Percentiles rank a stretch among this genome's conserved stretches.
Evolutionary conservation across 2,888 invertebrate species (phyloP).

Genomic region (Diarsia mendica): DNA sequence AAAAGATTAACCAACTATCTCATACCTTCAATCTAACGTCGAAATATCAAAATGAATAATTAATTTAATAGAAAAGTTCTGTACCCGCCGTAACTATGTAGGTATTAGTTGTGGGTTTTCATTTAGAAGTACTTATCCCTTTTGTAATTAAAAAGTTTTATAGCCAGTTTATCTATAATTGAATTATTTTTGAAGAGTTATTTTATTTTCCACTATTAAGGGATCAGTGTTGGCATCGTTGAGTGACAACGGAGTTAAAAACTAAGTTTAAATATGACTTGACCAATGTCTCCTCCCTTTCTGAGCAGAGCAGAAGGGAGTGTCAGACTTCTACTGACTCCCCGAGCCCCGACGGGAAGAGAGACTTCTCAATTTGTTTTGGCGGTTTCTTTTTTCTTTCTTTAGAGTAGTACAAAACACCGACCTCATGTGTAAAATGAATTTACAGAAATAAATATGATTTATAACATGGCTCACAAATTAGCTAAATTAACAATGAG

Average conservation of each 20-base stretch:
- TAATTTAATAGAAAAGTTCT: constrained; percentile 57
- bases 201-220: not conserved
- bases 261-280: not conserved
- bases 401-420: no score
- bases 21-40: constrained; percentile 35
- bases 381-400: no score
- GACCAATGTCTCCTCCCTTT: no score
- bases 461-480: no score
- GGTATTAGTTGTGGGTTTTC: constrained; percentile 40
- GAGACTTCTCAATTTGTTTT: no score
- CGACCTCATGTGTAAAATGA: no score
- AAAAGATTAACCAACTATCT: constrained; percentile 25
- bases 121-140: constrained; percentile 45
- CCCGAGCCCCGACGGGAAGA: no score
- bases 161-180: constrained; percentile 9
- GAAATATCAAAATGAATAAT: constrained; percentile 57
- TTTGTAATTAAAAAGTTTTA: constrained; percentile 58
- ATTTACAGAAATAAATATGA: no score
- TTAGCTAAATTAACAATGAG: no score
- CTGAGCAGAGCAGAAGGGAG: no score
- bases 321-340: no score
- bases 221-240: not conserved
- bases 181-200: constrained; percentile 12
- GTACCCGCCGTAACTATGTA: constrained; percentile 32
- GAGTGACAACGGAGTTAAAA: not conserved